Conservation (phyloP, 2,888 invertebrate genomes). For the Sclerodermus sp. region DNA sequence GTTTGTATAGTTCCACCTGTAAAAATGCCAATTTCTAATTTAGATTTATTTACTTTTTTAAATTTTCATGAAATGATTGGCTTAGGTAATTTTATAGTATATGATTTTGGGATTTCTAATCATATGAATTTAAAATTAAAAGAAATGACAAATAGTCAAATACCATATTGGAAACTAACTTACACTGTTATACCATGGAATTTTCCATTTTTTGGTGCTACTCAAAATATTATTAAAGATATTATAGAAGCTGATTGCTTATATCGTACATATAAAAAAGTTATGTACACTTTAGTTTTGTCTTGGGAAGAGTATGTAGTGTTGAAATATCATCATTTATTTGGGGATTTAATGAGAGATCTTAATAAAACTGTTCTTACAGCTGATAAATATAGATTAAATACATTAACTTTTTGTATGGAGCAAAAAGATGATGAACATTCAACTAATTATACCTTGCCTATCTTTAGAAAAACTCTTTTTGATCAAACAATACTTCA, state of each 20-base stretch:
- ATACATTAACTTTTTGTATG: slow-evolving; percentile 52
- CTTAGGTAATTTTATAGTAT: slow-evolving; percentile 68
- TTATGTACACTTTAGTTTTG: slow-evolving; percentile 58
- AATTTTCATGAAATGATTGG: slow-evolving; percentile 70
- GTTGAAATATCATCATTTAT: slow-evolving; percentile 62
- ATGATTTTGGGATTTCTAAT: slow-evolving; percentile 62
- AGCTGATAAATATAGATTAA: slow-evolving; percentile 60
- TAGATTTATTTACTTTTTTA: slow-evolving; percentile 67
- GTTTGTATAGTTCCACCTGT: slow-evolving; percentile 67
- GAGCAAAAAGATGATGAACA: slow-evolving; percentile 44
- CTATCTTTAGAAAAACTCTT: slow-evolving; percentile 40
- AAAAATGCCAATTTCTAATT: slow-evolving; percentile 61
- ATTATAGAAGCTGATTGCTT: slow-evolving; percentile 70
- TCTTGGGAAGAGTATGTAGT: slow-evolving; percentile 71
- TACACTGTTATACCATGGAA: slow-evolving; percentile 69
- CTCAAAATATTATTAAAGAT: slow-evolving; percentile 47
- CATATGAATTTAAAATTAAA: slow-evolving; percentile 55
- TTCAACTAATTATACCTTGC: slow-evolving; percentile 33
- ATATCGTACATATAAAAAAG: slow-evolving; percentile 64
- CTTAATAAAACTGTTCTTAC: slow-evolving; percentile 59
- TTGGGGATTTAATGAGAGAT: slow-evolving; percentile 62
- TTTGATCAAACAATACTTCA: slow-evolving; percentile 25
- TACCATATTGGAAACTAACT: slow-evolving; percentile 54
- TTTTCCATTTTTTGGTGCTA: slow-evolving; percentile 64
- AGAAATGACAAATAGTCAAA: slow-evolving; percentile 51